These are phyloP conservation scores for Andrena bicolor DNA, from an alignment of 2,888 invertebrate genomes.

Conservation along the genomic window DNA sequence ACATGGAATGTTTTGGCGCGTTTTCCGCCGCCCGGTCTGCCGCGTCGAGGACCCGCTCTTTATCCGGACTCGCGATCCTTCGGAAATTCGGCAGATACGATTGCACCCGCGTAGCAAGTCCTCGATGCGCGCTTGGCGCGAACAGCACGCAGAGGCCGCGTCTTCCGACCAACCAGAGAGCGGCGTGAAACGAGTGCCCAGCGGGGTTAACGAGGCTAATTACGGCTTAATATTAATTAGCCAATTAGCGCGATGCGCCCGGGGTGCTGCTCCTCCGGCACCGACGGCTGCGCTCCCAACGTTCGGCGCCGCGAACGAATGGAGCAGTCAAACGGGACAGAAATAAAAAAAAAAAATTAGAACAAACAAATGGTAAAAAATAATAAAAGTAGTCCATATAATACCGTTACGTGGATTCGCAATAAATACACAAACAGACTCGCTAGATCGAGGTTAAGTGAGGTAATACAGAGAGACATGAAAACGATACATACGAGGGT, in stretches of 20 bases:
- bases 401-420: conserved; percentile 21
- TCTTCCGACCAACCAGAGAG: conserved; percentile 74
- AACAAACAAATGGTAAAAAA: conserved; percentile 20
- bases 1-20: background rate
- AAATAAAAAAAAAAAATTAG: background rate
- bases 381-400: background rate
- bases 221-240: conserved; percentile 80
- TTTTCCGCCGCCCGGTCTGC: background rate
- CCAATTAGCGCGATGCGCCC: conserved; percentile 75
- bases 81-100: background rate
- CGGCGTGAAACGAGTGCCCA: conserved; percentile 74
- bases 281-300: conserved; percentile 43
- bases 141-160: conserved; percentile 39
- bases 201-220: conserved; percentile 76
- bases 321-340: conserved; percentile 5
- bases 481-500: conserved; percentile 35
- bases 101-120: conserved; percentile 13
- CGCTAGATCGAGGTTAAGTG: conserved; percentile 14
- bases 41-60: no score
- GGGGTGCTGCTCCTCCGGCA: conserved; percentile 59
- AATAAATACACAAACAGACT: conserved; percentile 25
- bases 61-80: background rate
- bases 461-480: conserved; percentile 27
- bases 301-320: conserved; percentile 40
- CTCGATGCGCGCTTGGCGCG: background rate